These are phyloP conservation scores for Mesorhabditis belari DNA, from an alignment of 2,888 invertebrate genomes.

Conservation along the genomic window DNA sequence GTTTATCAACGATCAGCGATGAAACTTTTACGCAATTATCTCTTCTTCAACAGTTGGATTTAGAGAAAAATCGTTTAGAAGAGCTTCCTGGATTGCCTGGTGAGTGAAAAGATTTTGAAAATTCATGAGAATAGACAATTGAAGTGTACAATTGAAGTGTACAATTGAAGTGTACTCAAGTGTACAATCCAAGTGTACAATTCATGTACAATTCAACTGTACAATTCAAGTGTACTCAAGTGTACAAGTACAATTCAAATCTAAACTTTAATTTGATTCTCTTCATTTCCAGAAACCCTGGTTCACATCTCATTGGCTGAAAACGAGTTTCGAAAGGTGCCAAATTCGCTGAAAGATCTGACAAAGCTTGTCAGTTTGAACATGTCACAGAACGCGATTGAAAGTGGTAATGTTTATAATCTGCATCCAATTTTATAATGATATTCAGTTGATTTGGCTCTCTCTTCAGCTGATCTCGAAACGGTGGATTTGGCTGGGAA, in stretches of 20 bases:
- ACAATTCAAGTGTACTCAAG: too few species aligned
- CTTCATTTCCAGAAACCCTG: constrained; percentile 21
- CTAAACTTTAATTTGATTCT: background rate
- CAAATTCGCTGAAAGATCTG: constrained; percentile 27
- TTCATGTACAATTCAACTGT: too few species aligned
- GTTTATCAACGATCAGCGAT: constrained; percentile 15
- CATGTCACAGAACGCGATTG: constrained; percentile 32
- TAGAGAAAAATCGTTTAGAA: constrained; percentile 18
- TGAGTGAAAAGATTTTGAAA: background rate
- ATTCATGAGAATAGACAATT: background rate
- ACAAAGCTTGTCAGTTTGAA: constrained; percentile 36
- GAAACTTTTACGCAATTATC: constrained; percentile 15
- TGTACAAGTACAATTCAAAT: background rate
- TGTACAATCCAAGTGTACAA: too few species aligned
- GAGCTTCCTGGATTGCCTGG: constrained; percentile 17
- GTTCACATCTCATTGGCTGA: constrained; percentile 38
- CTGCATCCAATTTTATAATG: too few species aligned
- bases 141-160: background rate
- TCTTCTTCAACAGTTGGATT: constrained; percentile 36
- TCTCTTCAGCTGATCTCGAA: background rate
- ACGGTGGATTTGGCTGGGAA: background rate
- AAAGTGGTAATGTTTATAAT: too few species aligned
- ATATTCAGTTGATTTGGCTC: constrained; percentile 17
- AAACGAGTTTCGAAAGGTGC: constrained; percentile 31
- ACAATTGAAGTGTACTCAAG: background rate